Conservation (phyloP, 2,113 vertebrate species). For the Ciconia maguari region DNA sequence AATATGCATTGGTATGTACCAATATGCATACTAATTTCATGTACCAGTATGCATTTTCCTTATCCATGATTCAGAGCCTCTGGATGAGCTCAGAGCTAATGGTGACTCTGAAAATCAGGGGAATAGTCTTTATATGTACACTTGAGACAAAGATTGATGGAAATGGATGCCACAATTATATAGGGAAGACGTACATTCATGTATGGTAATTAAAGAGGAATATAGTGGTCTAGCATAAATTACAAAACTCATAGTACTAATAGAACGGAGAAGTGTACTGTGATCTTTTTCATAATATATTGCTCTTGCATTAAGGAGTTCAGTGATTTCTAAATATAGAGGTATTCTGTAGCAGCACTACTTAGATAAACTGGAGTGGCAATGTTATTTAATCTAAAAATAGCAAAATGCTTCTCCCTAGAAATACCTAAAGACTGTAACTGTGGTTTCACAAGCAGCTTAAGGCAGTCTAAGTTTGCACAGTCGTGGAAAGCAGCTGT, state of each 20-base stretch:
- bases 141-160: not conserved
- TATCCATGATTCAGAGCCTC: not conserved
- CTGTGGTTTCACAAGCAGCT: not conserved
- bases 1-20: not conserved
- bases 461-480: not conserved
- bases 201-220: not conserved
- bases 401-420: not conserved
- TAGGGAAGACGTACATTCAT: not conserved
- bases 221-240: not conserved
- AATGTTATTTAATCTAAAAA: conserved; percentile 18
- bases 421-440: not conserved
- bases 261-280: not conserved
- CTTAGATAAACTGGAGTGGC: not conserved
- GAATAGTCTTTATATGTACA: not conserved
- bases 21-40: not conserved
- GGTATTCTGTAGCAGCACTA: not conserved
- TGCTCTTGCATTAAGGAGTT: not conserved
- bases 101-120: not conserved
- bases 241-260: not conserved
- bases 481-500: not conserved
- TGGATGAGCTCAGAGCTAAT: not conserved
- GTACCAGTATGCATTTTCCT: not conserved
- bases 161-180: not conserved
- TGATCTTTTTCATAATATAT: not conserved
- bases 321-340: conserved; percentile 20